Conservation (phyloP, 2,113 vertebrate species). For the Seriola quinqueradiata region DNA sequence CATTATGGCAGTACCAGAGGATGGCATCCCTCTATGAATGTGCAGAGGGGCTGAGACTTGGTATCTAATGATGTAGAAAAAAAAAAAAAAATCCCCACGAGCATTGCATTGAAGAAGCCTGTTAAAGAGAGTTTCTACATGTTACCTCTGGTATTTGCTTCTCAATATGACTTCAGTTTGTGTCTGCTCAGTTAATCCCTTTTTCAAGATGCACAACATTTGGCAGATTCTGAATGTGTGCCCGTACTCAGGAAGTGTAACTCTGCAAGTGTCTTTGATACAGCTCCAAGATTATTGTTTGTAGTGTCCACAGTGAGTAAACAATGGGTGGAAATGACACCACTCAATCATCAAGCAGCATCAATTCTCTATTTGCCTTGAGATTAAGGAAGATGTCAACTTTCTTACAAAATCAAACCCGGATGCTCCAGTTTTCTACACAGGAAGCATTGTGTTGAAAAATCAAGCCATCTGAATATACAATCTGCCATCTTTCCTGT, state of each 20-base stretch:
- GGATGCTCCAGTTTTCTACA: background rate
- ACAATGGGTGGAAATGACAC: conserved; percentile 25
- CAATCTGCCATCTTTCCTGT: background rate
- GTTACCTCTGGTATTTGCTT: conserved; percentile 17
- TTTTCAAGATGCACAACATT: conserved; percentile 24
- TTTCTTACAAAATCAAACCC: conserved; percentile 18
- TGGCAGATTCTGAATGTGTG: conserved; percentile 14
- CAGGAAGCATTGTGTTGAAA: background rate
- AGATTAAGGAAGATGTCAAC: conserved; percentile 5
- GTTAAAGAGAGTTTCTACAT: conserved; percentile 49
- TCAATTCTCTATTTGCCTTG: conserved; percentile 15
- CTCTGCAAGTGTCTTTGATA: background rate
- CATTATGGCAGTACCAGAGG: conserved; percentile 56
- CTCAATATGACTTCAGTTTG: conserved; percentile 51
- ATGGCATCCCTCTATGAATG: conserved; percentile 44
- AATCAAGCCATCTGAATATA: conserved; percentile 1
- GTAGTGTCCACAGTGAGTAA: conserved; percentile 26
- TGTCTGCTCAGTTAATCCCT: conserved; percentile 54
- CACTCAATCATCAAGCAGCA: conserved; percentile 29
- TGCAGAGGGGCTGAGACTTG: conserved; percentile 49
- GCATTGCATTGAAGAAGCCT: conserved; percentile 43
- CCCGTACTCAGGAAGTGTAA: background rate
- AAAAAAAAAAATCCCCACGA: conserved; percentile 48
- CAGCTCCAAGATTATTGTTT: conserved; percentile 28
- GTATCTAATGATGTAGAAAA: conserved; percentile 73